Evolutionary conservation across 2,113 vertebrate species (phyloP).

Genomic region (Sylvietta virens): DNA sequence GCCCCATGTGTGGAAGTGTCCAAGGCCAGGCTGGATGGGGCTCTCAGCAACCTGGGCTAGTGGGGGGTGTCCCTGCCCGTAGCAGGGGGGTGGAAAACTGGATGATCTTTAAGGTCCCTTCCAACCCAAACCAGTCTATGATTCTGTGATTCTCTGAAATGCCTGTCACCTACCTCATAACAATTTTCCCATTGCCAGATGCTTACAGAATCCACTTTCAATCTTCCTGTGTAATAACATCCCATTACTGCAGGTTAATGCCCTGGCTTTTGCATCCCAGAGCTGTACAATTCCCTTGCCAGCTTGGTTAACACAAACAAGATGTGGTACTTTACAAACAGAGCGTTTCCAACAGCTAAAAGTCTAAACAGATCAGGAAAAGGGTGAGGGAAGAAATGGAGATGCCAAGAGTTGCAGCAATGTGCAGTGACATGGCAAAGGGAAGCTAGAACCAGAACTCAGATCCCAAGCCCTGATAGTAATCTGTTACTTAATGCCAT

Average conservation of each 20-base stretch:
- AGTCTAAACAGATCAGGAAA: slow-evolving; percentile 5
- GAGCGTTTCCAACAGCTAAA: background rate
- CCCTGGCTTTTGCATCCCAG: background rate
- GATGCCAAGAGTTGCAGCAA: background rate
- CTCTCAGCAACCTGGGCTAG: rapidly evolving
- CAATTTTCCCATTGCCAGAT: background rate
- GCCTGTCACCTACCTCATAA: background rate
- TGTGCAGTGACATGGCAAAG: background rate
- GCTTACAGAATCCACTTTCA: background rate
- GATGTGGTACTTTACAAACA: background rate
- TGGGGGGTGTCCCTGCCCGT: background rate
- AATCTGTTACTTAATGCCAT: slow-evolving; percentile 5
- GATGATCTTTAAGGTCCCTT: background rate
- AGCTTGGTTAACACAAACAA: background rate
- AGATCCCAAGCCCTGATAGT: background rate
- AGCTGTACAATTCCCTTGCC: background rate
- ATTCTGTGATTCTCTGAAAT: background rate
- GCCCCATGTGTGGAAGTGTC: background rate
- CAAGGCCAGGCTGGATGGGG: rapidly evolving
- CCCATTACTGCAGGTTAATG: background rate
- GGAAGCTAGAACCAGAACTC: background rate
- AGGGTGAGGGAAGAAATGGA: background rate
- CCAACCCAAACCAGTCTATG: background rate
- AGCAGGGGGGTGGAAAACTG: background rate
- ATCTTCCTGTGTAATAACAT: background rate